Percentiles rank a stretch among this genome's conserved stretches.
Conservation (phyloP, 1,140 invertebrate species). For the Lepeophtheirus salmonis region DNA sequence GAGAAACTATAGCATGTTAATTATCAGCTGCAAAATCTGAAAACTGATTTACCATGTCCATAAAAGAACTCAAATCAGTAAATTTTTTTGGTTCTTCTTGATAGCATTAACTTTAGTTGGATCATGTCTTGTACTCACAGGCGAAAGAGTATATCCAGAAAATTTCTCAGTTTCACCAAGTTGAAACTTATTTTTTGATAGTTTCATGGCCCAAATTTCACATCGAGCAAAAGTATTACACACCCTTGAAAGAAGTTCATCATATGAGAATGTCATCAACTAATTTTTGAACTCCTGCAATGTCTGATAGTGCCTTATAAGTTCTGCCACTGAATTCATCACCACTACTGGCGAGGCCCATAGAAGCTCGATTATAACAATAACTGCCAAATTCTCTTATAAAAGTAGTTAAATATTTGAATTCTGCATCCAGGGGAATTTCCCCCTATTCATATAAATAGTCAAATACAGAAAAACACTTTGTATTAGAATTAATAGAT, state of each 20-base stretch:
- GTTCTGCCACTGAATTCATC: too few relatives aligned
- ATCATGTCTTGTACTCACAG: background rate
- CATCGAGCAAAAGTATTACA: background rate
- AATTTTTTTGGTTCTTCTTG: background rate
- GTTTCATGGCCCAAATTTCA: background rate
- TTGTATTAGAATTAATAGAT: too few relatives aligned
- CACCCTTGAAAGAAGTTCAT: background rate
- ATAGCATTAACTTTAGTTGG: background rate
- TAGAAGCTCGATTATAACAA: background rate
- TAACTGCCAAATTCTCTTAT: background rate
- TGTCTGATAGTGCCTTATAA: background rate
- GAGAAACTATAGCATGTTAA: background rate
- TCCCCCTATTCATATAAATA: too few relatives aligned
- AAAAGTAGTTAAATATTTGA: background rate
- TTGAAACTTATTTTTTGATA: background rate
- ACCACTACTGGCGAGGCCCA: background rate
- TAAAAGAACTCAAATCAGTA: too few relatives aligned
- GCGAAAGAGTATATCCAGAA: background rate
- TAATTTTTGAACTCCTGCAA: background rate
- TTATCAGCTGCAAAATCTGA: too few relatives aligned
- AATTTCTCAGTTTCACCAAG: background rate
- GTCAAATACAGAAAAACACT: too few relatives aligned
- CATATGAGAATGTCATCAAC: background rate
- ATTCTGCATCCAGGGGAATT: too few relatives aligned
- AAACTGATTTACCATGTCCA: too few relatives aligned